These are phyloP conservation scores for Chloroceryle inda DNA, from an alignment of 2,797 vertebrate genomes.

Conservation along the genomic window DNA sequence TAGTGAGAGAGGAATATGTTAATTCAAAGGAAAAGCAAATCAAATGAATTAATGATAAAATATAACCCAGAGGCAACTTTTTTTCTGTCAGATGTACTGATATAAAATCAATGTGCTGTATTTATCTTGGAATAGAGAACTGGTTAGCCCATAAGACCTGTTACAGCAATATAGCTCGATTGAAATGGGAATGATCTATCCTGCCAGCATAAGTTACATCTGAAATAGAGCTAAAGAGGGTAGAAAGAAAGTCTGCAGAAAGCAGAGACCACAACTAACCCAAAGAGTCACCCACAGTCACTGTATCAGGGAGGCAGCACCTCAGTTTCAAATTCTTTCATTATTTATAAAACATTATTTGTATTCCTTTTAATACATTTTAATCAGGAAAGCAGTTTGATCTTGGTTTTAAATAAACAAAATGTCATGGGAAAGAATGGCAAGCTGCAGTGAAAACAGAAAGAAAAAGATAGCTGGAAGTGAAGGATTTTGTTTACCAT, in stretches of 20 bases:
- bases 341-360: background rate
- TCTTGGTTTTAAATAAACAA: background rate
- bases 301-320: background rate
- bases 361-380: background rate
- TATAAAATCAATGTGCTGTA: background rate
- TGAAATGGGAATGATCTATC: background rate
- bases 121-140: background rate
- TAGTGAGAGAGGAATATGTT: background rate
- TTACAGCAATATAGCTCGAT: background rate
- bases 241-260: background rate
- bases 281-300: background rate
- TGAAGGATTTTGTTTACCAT: background rate
- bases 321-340: background rate
- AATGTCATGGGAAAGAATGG: background rate
- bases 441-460: background rate
- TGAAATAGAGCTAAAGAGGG: background rate
- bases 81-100: background rate
- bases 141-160: background rate
- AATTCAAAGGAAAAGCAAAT: background rate
- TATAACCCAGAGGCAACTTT: background rate
- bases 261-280: background rate
- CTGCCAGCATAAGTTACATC: background rate
- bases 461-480: background rate
- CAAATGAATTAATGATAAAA: constrained; percentile 6
- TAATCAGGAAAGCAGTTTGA: background rate